These are phyloP conservation scores for Ictidomys tridecemlineatus DNA, from an alignment of 2,113 vertebrate genomes.

Conservation along the genomic window DNA sequence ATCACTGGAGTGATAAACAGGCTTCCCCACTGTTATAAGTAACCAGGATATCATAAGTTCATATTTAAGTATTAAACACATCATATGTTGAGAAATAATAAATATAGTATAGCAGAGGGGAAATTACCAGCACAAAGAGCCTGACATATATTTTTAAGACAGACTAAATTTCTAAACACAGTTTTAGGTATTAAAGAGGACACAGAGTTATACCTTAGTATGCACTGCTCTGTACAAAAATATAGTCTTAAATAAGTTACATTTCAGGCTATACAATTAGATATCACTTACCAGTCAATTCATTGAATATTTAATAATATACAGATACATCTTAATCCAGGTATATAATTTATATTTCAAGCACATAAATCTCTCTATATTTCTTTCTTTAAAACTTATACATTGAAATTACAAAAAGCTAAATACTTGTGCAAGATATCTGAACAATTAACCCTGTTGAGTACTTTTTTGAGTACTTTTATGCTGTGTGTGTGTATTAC, in stretches of 20 bases:
- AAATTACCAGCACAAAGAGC: conserved; percentile 86
- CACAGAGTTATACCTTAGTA: conserved; percentile 92
- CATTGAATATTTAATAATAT: conserved; percentile 92
- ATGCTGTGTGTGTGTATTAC: neutral
- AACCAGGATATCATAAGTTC: conserved; percentile 81
- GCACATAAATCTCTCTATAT: conserved; percentile 90
- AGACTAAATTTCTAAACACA: conserved; percentile 91
- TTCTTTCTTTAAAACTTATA: conserved; percentile 87
- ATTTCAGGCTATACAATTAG: conserved; percentile 90
- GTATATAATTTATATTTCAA: conserved; percentile 91
- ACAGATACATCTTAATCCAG: conserved; percentile 92
- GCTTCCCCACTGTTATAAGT: conserved; percentile 78
- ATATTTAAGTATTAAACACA: conserved; percentile 86
- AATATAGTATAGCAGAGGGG: conserved; percentile 88
- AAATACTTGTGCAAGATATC: conserved; percentile 90
- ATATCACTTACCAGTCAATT: conserved; percentile 90
- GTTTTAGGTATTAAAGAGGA: conserved; percentile 92
- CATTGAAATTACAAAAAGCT: conserved; percentile 90
- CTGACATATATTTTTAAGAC: conserved; percentile 85
- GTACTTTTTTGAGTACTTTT: conserved; percentile 79
- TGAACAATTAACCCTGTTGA: conserved; percentile 88
- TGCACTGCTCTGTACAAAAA: conserved; percentile 92
- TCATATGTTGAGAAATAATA: conserved; percentile 86
- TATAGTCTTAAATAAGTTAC: conserved; percentile 94
- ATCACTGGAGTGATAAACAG: conserved; percentile 76